Percentiles rank a stretch among this genome's conserved stretches.
Evolutionary conservation across 2,113 vertebrate genomes (phyloP).

Genomic region (Mustela lutreola): DNA sequence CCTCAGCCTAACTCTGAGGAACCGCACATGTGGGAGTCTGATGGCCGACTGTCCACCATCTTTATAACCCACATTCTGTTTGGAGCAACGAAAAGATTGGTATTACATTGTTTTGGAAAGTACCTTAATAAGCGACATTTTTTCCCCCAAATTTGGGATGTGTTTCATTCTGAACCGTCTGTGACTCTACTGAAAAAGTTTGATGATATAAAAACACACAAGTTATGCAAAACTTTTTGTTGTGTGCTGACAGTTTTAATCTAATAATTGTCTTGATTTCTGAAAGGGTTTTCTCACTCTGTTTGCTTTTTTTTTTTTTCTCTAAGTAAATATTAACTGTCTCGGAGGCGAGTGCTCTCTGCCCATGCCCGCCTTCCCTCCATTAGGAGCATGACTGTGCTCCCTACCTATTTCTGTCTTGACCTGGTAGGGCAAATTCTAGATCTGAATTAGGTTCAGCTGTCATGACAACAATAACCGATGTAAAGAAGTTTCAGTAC

Average conservation of each 20-base stretch:
- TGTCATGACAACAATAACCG: background rate
- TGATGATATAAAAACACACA: constrained; percentile 68
- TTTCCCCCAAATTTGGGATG: constrained; percentile 59
- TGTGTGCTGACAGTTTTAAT: constrained; percentile 67
- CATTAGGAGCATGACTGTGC: background rate
- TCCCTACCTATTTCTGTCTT: background rate
- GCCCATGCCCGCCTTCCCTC: background rate
- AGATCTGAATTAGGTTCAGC: background rate
- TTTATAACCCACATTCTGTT: background rate
- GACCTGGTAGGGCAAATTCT: background rate
- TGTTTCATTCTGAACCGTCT: constrained; percentile 63
- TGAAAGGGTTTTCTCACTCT: background rate
- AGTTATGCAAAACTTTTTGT: constrained; percentile 52
- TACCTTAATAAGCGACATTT: constrained; percentile 51
- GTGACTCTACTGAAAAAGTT: constrained; percentile 48
- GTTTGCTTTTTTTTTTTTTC: background rate
- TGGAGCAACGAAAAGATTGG: constrained; percentile 57
- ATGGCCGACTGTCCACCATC: background rate
- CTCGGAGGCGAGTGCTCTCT: background rate
- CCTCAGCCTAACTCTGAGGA: background rate
- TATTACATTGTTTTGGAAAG: constrained; percentile 47
- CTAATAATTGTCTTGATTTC: constrained; percentile 47
- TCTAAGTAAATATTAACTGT: background rate
- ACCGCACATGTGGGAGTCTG: background rate
- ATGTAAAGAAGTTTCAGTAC: background rate